Evolutionary conservation across 2,797 vertebrate species (phyloP).

Genomic region (Fistularia tabacaria): DNA sequence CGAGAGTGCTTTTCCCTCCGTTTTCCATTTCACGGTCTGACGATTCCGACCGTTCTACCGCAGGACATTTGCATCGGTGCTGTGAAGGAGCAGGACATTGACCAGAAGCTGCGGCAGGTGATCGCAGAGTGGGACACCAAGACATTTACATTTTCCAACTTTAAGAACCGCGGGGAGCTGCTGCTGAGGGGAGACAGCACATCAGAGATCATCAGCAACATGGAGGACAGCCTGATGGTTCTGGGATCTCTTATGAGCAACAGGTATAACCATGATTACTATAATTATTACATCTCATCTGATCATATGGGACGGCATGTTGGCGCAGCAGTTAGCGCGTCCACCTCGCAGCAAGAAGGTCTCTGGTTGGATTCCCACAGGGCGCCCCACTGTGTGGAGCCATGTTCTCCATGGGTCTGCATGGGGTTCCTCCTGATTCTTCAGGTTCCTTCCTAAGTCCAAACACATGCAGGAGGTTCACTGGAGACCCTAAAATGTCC

Average conservation of each 20-base stretch:
- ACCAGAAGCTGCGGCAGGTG: conserved; percentile 79
- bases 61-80: conserved; percentile 85
- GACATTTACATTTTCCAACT: conserved; percentile 72
- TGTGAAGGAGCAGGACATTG: conserved; percentile 84
- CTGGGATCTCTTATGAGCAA: conserved; percentile 82
- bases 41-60: background rate
- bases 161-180: conserved; percentile 82
- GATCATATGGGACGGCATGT: too few species aligned
- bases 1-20: background rate
- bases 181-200: conserved; percentile 79
- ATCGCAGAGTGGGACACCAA: conserved; percentile 78
- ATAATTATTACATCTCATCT: too few species aligned
- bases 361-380: too few species aligned
- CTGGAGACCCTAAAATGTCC: too few species aligned
- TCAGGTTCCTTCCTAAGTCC: too few species aligned
- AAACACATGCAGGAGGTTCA: too few species aligned
- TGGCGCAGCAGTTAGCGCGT: too few species aligned
- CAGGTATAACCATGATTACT: conserved; percentile 62
- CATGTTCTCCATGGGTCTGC: too few species aligned
- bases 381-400: too few species aligned
- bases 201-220: conserved; percentile 75
- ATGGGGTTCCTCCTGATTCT: too few species aligned
- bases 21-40: background rate
- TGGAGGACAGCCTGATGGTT: conserved; percentile 85
- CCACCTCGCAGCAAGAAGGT: too few species aligned